A percentile compares a stretch with the other conserved stretches of the same genome.
Evolutionary conservation across 53 echinoderm and acorn worm species (phyloP).

Genomic region (Echinarachnius parma): DNA sequence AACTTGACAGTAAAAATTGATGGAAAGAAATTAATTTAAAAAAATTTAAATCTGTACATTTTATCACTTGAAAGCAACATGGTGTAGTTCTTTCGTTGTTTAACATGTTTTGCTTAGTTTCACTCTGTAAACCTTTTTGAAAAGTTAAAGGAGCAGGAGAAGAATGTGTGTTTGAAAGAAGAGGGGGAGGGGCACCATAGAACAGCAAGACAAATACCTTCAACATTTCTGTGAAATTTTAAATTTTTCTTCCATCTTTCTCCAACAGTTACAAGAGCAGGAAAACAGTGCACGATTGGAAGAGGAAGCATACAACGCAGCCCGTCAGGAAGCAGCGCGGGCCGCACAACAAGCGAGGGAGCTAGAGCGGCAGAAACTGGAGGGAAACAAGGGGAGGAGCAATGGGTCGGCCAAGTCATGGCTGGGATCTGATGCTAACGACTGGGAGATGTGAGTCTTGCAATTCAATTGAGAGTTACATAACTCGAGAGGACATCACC

Average conservation of each 20-base stretch:
- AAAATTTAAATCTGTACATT: no score
- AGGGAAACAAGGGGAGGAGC: slow-evolving; percentile 42
- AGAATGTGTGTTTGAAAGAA: no score
- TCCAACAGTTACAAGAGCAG: slow-evolving; percentile 59
- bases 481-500: background rate
- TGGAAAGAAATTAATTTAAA: no score
- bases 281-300: slow-evolving; percentile 83
- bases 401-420: slow-evolving; percentile 81
- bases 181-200: no score
- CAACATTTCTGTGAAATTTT: background rate
- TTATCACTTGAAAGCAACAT: no score
- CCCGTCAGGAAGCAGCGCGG: slow-evolving; percentile 74
- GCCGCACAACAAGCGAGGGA: slow-evolving; percentile 69
- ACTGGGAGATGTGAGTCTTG: slow-evolving; percentile 91
- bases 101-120: no score
- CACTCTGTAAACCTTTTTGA: no score
- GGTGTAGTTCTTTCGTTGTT: no score
- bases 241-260: background rate
- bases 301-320: slow-evolving; percentile 89
- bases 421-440: slow-evolving; percentile 52
- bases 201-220: no score
- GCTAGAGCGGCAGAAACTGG: slow-evolving; percentile 67
- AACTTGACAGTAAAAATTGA: no score
- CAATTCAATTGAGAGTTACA: background rate
- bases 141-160: no score